Evolutionary conservation across 2,113 vertebrate genomes (phyloP).

Genomic region (Poeciliopsis retropinna): DNA sequence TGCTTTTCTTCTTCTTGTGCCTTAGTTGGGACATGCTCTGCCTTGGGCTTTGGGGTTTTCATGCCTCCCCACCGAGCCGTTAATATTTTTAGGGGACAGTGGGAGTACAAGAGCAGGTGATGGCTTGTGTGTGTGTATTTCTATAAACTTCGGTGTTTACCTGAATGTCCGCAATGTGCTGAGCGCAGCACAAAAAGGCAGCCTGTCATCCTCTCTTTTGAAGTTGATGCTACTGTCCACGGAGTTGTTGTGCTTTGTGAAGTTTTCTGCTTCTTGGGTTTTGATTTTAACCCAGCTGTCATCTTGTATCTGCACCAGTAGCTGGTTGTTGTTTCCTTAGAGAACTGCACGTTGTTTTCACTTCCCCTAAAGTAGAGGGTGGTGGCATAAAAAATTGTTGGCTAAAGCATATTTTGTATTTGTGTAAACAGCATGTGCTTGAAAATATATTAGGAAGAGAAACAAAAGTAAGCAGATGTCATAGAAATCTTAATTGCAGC

Average conservation of each 20-base stretch:
- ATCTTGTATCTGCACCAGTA: background rate
- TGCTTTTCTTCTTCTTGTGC: background rate
- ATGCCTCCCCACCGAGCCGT: background rate
- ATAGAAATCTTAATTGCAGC: background rate
- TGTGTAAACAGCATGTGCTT: background rate
- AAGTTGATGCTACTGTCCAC: conserved; percentile 6
- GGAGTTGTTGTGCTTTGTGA: conserved; percentile 3
- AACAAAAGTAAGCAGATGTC: background rate
- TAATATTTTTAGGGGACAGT: background rate
- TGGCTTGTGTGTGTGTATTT: background rate
- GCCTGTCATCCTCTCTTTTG: conserved; percentile 2
- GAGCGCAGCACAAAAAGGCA: conserved; percentile 1
- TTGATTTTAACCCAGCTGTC: conserved; percentile 6
- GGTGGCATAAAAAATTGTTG: background rate
- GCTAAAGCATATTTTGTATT: background rate
- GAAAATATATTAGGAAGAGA: background rate
- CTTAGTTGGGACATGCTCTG: background rate
- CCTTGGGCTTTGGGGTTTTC: background rate
- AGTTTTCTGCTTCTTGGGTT: background rate
- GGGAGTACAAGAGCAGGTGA: background rate
- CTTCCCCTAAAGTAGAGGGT: background rate
- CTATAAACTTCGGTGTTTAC: conserved; percentile 10
- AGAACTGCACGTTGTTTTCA: background rate
- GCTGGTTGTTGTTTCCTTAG: background rate
- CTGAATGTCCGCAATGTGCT: background rate